These are phyloP conservation scores for Psylliodes chrysocephalus DNA, from an alignment of 2,888 invertebrate genomes.

Conservation along the genomic window DNA sequence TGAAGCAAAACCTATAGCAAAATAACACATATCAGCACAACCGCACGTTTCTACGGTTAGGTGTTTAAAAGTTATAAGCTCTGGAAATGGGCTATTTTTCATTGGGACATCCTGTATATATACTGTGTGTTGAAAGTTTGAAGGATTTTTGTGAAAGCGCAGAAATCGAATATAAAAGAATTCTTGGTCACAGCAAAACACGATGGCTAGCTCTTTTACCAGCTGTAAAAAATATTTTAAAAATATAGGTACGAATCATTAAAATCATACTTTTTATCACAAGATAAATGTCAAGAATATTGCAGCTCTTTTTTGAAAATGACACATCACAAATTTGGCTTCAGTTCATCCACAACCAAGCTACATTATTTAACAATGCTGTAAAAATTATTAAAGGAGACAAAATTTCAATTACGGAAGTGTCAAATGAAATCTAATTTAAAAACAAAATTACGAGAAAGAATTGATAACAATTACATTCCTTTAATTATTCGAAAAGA, in stretches of 20 bases:
- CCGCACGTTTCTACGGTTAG: no score
- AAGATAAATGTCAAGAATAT: no score
- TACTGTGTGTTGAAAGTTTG: background rate
- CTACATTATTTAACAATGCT: slow-evolving; percentile 13
- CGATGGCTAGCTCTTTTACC: background rate
- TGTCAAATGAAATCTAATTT: slow-evolving; percentile 19
- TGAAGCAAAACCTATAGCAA: no score
- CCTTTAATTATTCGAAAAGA: slow-evolving; percentile 13
- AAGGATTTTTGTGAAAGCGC: slow-evolving; percentile 15
- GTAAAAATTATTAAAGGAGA: slow-evolving; percentile 4
- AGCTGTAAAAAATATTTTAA: no score
- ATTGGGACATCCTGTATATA: no score
- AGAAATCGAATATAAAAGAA: slow-evolving; percentile 14
- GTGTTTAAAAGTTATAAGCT: no score
- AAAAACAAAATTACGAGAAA: slow-evolving; percentile 17
- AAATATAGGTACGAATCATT: no score
- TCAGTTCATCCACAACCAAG: background rate
- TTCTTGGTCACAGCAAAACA: slow-evolving; percentile 5
- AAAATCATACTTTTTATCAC: no score
- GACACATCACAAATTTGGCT: no score
- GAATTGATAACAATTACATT: slow-evolving; percentile 12
- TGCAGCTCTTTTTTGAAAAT: no score
- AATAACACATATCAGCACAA: no score
- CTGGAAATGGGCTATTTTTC: no score
- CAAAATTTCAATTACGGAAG: slow-evolving; percentile 20